Conservation (phyloP, 2,888 invertebrate species). For the Lepidochrysops patricia region DNA sequence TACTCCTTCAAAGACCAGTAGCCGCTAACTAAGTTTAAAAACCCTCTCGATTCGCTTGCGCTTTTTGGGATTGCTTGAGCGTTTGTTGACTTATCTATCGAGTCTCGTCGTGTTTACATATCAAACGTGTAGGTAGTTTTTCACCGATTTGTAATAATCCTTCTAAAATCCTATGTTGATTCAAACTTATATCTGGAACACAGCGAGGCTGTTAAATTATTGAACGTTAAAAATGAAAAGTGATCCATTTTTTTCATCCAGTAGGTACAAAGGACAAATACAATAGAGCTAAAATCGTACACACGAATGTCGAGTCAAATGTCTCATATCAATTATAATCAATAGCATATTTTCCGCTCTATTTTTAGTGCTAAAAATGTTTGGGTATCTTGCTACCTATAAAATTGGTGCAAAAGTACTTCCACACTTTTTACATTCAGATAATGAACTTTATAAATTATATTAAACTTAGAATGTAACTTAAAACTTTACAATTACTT, state of each 20-base stretch:
- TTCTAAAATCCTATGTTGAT: too few species aligned
- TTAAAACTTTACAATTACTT: not conserved
- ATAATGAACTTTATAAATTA: not conserved
- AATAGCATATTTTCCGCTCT: too few species aligned
- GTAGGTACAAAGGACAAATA: too few species aligned
- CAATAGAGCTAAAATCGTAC: too few species aligned
- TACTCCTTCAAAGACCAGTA: constrained; percentile 42
- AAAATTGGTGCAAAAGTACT: not conserved
- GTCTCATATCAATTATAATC: too few species aligned
- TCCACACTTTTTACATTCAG: not conserved
- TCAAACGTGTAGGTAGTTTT: not conserved
- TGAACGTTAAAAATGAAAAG: too few species aligned
- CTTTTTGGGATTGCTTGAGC: not conserved
- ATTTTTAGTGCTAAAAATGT: too few species aligned
- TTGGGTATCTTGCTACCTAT: too few species aligned
- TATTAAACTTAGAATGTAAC: not conserved
- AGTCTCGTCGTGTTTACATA: not conserved
- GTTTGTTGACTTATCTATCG: not conserved
- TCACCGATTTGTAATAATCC: not conserved
- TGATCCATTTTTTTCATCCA: too few species aligned
- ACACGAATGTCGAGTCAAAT: too few species aligned
- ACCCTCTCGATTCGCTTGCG: not conserved
- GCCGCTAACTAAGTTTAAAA: constrained; percentile 32
- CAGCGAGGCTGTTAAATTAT: too few species aligned
- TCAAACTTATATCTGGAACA: too few species aligned